Base-by-base conservation (phyloP, 1,140 invertebrate genomes). In the Araneus ventricosus region DNA sequence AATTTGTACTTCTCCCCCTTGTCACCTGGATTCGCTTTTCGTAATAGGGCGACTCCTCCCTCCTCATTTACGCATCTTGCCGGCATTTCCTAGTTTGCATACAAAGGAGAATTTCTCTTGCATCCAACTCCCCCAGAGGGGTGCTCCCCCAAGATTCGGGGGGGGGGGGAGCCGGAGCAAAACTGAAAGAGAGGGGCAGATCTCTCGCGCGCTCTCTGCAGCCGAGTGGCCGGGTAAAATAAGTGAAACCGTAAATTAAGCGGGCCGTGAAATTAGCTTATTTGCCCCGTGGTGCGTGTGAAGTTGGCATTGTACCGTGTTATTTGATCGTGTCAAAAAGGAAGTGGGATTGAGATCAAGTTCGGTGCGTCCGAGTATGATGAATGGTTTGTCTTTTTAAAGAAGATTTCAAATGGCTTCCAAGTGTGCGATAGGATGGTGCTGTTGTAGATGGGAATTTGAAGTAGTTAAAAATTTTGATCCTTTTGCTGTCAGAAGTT, bases 251-350 rank as follows among this genome's bases (percentile, higher is more conserved):
- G 84, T 57, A 84, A 61, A 86, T 39, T 88, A 93, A 88, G 91
- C 85, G 41, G 85, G 41, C 84, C 91, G 91, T 93, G 91, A 93
- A 93, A 93, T 93, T 75, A 93, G 85, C 91, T 87, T 93, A 67
- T 88, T 93, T 93, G 85, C 84, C 84, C 63, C 67, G 88, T 89
- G 88, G 88, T 75, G 67, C 67, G 27, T 75, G 67, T 30, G 67
- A 34, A 67, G 39, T 37, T 52, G 61, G 61, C 75, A 80, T 39
- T 39, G 75, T 80, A 84, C 39, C 80, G 39, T 45, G 67, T 75
- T 75, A 75, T 75, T 75, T 75, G 67, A 75, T 75, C 67, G 27
- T 34, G 67, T 30, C 67, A 75, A 75, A 75, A 75, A 75, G 67
- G 67, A 75, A 75, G 27, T 30, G 17, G 27, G 63, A 70, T 70